Percentiles rank a stretch among this genome's conserved stretches.
Conservation (phyloP, 2,888 invertebrate species). For the Pegoplata infirma region DNA sequence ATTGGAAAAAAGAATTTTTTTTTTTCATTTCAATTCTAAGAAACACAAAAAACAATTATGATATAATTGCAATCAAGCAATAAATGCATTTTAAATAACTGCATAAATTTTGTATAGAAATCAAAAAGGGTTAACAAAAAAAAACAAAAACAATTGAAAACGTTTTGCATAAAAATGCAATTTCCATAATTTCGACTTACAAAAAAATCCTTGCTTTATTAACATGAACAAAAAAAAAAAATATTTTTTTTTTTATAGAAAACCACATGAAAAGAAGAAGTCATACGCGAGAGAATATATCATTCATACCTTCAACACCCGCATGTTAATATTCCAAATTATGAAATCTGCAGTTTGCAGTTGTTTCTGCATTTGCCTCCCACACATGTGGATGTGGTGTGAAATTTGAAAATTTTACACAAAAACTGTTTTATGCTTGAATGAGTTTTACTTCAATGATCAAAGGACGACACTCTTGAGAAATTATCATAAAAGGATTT, state of each 20-base stretch:
- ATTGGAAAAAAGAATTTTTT: constrained; percentile 48
- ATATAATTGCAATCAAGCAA: constrained; percentile 74
- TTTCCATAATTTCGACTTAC: constrained; percentile 55
- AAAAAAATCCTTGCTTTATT: constrained; percentile 41
- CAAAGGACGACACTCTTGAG: constrained; percentile 77
- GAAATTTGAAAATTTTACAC: constrained; percentile 28
- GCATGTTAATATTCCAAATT: neutral
- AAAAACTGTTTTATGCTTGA: constrained; percentile 74
- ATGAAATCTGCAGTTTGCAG: neutral
- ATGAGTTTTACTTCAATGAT: constrained; percentile 73
- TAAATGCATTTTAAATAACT: constrained; percentile 45
- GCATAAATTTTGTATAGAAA: neutral
- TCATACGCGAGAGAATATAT: neutral
- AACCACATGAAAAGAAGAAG: constrained; percentile 33
- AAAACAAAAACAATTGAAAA: neutral
- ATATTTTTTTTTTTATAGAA: constrained; percentile 17
- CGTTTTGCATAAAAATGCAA: constrained; percentile 35
- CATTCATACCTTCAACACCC: neutral
- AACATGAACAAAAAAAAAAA: constrained; percentile 41
- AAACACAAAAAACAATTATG: constrained; percentile 71
- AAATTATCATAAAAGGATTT: constrained; percentile 77
- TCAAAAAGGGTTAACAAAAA: neutral
- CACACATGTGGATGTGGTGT: constrained; percentile 51
- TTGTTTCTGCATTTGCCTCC: neutral
- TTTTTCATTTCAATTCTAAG: no score